These are phyloP conservation scores for Bibio marci DNA, from an alignment of 2,888 invertebrate genomes.

Conservation along the genomic window DNA sequence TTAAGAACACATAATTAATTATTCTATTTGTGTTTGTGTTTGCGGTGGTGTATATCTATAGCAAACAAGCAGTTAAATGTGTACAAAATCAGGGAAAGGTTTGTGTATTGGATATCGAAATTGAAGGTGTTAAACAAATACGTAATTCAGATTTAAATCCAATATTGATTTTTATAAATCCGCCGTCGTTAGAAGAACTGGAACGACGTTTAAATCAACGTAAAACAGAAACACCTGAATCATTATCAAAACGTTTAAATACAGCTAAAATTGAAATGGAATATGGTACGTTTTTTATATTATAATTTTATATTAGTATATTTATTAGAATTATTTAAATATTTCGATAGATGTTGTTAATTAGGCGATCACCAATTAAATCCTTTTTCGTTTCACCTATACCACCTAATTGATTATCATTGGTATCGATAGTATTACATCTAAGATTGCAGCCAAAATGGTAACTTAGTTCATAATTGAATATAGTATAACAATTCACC, in stretches of 20 bases:
- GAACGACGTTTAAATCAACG: constrained; percentile 56
- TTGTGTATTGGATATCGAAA: constrained; percentile 87
- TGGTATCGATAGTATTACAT: no score
- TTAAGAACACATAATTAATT: constrained; percentile 5
- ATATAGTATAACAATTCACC: no score
- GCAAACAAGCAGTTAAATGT: constrained; percentile 69
- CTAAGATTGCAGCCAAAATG: no score
- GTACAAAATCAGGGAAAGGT: constrained; percentile 68
- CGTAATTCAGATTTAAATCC: constrained; percentile 69
- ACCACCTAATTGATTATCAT: no score
- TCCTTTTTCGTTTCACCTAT: no score
- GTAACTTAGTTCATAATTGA: no score
- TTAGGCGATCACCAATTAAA: no score
- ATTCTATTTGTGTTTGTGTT: constrained; percentile 7
- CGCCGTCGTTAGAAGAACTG: constrained; percentile 69
- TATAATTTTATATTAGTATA: no score
- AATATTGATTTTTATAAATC: constrained; percentile 75
- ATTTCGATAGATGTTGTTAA: no score
- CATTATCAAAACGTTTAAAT: constrained; percentile 56
- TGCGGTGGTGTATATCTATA: no score
- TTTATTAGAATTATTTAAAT: no score
- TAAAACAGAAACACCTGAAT: constrained; percentile 83
- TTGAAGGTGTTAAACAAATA: constrained; percentile 84
- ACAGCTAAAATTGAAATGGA: constrained; percentile 67
- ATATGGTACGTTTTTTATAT: constrained; percentile 47